A percentile compares a stretch with the other conserved stretches of the same genome.
Evolutionary conservation across 1,140 invertebrate genomes (phyloP).

Genomic region (Cherax destructor): DNA sequence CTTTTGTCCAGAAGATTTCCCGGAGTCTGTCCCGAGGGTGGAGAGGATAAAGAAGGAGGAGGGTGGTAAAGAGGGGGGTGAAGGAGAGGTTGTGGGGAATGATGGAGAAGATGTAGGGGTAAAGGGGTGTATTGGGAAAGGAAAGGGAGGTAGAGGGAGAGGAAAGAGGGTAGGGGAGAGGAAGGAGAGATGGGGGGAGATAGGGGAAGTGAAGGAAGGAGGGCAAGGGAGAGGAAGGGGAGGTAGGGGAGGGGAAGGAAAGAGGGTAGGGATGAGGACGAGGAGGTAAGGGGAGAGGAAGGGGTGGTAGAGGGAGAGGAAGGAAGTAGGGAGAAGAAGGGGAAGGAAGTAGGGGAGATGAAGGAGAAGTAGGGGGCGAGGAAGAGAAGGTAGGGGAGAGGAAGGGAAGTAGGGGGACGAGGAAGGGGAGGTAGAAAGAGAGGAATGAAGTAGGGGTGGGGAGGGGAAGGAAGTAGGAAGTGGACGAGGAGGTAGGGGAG

Average conservation of each 20-base stretch:
- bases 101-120: background rate
- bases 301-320: background rate
- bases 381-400: background rate
- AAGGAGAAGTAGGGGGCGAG: background rate
- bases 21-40: background rate
- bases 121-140: too few relatives aligned
- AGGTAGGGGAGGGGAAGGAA: background rate
- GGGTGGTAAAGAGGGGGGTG: background rate
- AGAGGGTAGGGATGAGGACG: background rate
- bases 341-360: background rate
- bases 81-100: background rate
- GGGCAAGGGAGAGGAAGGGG: background rate
- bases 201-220: background rate
- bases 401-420: too few relatives aligned
- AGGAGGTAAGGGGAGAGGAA: background rate
- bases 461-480: too few relatives aligned
- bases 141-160: background rate
- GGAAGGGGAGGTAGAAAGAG: background rate
- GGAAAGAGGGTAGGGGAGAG: background rate
- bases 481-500: too few relatives aligned
- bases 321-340: background rate
- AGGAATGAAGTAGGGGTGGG: too few relatives aligned
- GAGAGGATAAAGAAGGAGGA: background rate
- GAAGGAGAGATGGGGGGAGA: background rate
- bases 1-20: constrained; percentile 9